A percentile compares a stretch with the other conserved stretches of the same genome.
phyloP scores from a whole-genome alignment of 1,140 invertebrate genomes.

The Pachypeltis micranthus region DNA sequence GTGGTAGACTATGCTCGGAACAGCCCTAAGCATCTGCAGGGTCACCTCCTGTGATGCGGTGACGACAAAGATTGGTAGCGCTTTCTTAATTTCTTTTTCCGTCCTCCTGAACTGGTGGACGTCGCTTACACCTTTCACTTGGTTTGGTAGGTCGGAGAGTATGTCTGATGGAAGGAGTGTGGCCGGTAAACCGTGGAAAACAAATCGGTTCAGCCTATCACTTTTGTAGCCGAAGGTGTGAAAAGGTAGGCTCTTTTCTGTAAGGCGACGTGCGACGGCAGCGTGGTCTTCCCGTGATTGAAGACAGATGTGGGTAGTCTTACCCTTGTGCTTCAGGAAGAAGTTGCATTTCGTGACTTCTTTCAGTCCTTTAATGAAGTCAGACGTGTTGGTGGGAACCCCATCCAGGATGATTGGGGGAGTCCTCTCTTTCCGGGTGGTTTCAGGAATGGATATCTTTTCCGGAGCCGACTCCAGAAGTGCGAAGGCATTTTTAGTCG shows the following conservation, averaged over 20 bases:
- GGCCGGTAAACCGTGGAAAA: not conserved
- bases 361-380: not conserved
- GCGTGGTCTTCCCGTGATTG: not conserved
- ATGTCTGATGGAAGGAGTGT: not conserved
- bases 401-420: not conserved
- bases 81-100: not conserved
- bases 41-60: not conserved
- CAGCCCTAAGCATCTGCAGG: not conserved
- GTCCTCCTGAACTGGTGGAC: not conserved
- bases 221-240: not conserved
- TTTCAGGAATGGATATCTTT: not conserved
- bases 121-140: not conserved
- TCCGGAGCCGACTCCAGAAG: not conserved
- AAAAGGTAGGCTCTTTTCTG: not conserved
- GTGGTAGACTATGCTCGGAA: not conserved
- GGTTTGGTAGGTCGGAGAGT: not conserved
- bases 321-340: not conserved
- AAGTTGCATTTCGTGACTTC: not conserved
- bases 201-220: not conserved
- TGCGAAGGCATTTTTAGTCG: not conserved
- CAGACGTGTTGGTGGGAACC: not conserved
- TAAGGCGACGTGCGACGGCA: not conserved
- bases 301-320: not conserved
- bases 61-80: not conserved
- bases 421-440: not conserved